Evolutionary conservation across 2,888 invertebrate species (phyloP).

Genomic region (Drosophila paramelanica): DNA sequence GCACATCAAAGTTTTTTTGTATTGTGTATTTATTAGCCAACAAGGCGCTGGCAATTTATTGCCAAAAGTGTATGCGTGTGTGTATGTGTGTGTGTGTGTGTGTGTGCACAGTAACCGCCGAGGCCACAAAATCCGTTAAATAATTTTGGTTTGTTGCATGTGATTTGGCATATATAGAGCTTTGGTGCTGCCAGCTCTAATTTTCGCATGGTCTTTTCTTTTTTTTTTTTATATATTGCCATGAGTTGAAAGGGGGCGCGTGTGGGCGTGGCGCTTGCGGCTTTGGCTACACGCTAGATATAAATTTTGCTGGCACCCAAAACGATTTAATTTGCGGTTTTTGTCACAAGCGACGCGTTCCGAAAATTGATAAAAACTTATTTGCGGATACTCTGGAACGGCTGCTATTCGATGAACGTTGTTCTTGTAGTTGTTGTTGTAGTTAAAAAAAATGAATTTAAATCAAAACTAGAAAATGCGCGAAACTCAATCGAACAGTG

Average conservation of each 20-base stretch:
- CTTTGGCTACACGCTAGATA: slow-evolving; percentile 58
- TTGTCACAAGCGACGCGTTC: slow-evolving; percentile 50
- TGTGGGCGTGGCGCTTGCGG: slow-evolving; percentile 51
- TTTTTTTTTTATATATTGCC: slow-evolving; percentile 7
- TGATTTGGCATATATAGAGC: slow-evolving; percentile 58
- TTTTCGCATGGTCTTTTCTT: slow-evolving; percentile 39
- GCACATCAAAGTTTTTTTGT: slow-evolving; percentile 50
- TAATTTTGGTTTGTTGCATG: slow-evolving; percentile 72
- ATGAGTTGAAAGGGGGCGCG: slow-evolving; percentile 5
- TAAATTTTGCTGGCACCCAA: slow-evolving; percentile 65
- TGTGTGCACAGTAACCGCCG: slow-evolving; percentile 52
- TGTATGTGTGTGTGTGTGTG: slow-evolving; percentile 39
- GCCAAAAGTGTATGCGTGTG: slow-evolving; percentile 40
- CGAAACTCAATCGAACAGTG: neutral
- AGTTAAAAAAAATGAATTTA: slow-evolving; percentile 13
- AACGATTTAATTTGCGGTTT: slow-evolving; percentile 81
- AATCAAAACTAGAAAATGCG: slow-evolving; percentile 27
- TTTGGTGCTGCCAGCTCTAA: slow-evolving; percentile 48
- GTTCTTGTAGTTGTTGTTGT: neutral
- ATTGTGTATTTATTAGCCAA: slow-evolving; percentile 67
- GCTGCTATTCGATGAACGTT: neutral
- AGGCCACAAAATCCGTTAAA: slow-evolving; percentile 74
- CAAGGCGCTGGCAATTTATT: slow-evolving; percentile 73
- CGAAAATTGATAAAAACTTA: slow-evolving; percentile 64
- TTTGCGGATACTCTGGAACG: slow-evolving; percentile 35